Base-by-base conservation (phyloP, 2,797 vertebrate genomes). In the Rhinoraja longicauda region DNA sequence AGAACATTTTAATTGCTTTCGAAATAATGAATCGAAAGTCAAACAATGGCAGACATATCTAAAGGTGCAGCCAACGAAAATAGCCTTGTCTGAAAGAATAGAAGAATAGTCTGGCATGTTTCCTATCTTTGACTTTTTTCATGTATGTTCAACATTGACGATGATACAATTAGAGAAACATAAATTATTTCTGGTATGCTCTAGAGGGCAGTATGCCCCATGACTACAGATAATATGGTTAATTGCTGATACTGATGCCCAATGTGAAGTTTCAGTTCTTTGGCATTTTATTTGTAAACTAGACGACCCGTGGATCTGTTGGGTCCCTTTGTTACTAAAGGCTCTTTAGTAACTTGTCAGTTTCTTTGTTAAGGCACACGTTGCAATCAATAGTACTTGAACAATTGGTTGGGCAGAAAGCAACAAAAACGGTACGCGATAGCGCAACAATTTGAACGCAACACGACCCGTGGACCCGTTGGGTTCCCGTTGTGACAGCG, bases 131-230 rank as follows among this genome's bases (percentile, higher is more conserved):
- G n/a, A n/a, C n/a, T n/a, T n/a, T 2, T 19, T 64, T 19, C 57
- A 7, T 79, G 62, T 24, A 15, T 64, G 26, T 21, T 1, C 90
- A 70, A 12, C 70, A 70, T 39, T 90, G 62, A 15, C 17, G 32
- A 21, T 70, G 21, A 39, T 39, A 36, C 62, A 17, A 26, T 90
- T 39, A 72, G 62, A 36, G 29, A 75, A 4, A 26, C 39, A n/a
- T 53, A n/a, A 73, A 92, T 21, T 72, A 29, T n/a, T 39, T 53
- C 45, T 75, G 6, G 15, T 92, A 12, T 53, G 45, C 90, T 75
- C 70, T 92, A 92, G 90, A 75, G 72, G 90, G 90, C 90, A 92
- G 90, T 92, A 92, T 92, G 90, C 90, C 70, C 90, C 70, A 75
- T 92, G 26, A 75, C 70, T 45, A 53, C 67, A 92, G 67, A 19